Percentiles rank a stretch among this genome's conserved stretches.
Conservation (phyloP, 2,113 vertebrate genomes). For the Tetrax tetrax region DNA sequence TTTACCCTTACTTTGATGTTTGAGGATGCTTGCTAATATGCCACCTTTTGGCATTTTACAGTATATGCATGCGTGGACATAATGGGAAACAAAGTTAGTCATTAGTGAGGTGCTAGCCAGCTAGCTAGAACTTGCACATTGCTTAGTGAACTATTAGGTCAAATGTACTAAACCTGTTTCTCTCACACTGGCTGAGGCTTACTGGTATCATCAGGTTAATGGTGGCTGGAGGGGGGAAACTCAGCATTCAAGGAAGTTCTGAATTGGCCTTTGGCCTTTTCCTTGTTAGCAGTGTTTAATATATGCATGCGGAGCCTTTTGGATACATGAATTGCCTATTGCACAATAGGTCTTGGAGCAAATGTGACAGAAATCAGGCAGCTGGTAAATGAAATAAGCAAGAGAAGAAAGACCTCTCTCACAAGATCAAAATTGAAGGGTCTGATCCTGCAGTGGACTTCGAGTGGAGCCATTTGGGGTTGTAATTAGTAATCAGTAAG, state of each 20-base stretch:
- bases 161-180: neutral
- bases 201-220: neutral
- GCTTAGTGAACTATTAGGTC: conserved; percentile 15
- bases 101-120: conserved; percentile 48
- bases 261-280: neutral
- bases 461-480: neutral
- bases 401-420: neutral
- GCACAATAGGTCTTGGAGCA: neutral
- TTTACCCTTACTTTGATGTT: neutral
- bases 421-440: neutral
- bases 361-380: neutral
- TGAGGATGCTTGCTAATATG: conserved; percentile 11
- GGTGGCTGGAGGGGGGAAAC: neutral
- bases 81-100: neutral
- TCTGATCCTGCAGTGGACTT: neutral
- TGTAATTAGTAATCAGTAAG: neutral
- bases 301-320: neutral
- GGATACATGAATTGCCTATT: neutral
- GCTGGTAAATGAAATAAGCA: neutral
- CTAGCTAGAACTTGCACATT: conserved; percentile 39
- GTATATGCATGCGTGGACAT: neutral
- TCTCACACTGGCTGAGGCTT: neutral
- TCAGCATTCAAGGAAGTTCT: neutral
- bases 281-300: neutral
- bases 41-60: neutral